Percentiles rank a stretch among this genome's conserved stretches.
These are phyloP conservation scores for Hipposideros larvatus DNA, from an alignment of 2,797 vertebrate species.

Conservation along the genomic window DNA sequence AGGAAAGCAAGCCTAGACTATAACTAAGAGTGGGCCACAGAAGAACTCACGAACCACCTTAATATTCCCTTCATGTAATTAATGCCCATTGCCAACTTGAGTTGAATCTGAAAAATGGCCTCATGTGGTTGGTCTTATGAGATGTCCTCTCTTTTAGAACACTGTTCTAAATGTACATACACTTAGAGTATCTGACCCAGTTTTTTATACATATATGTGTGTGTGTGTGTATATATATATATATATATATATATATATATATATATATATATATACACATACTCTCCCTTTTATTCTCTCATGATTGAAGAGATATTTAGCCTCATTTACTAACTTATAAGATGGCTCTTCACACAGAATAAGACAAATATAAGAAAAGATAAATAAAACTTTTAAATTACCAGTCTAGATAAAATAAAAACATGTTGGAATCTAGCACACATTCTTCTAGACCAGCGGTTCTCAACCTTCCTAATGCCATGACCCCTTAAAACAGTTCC, in stretches of 20 bases:
- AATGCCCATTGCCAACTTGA: not conserved
- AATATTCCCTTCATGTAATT: not conserved
- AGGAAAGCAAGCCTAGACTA: not conserved
- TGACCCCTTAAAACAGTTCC: too few species aligned
- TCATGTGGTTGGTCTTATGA: not conserved
- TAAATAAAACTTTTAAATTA: not conserved
- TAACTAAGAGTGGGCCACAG: not conserved
- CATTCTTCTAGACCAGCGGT: not conserved
- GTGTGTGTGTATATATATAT: accelerated
- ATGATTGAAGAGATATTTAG: not conserved
- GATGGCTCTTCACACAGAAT: not conserved
- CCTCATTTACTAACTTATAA: not conserved
- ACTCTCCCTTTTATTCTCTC: not conserved
- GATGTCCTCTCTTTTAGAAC: not conserved
- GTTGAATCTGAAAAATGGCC: not conserved
- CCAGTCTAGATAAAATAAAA: not conserved
- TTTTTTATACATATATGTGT: not conserved
- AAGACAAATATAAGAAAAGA: not conserved
- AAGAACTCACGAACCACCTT: not conserved
- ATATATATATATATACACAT: too few species aligned
- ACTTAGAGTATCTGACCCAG: not conserved
- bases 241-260: too few species aligned
- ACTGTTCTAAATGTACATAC: not conserved
- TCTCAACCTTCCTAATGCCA: too few species aligned
- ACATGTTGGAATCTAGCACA: not conserved